These are phyloP conservation scores for Scopus umbretta DNA, from an alignment of 2,113 vertebrate species.

Conservation along the genomic window DNA sequence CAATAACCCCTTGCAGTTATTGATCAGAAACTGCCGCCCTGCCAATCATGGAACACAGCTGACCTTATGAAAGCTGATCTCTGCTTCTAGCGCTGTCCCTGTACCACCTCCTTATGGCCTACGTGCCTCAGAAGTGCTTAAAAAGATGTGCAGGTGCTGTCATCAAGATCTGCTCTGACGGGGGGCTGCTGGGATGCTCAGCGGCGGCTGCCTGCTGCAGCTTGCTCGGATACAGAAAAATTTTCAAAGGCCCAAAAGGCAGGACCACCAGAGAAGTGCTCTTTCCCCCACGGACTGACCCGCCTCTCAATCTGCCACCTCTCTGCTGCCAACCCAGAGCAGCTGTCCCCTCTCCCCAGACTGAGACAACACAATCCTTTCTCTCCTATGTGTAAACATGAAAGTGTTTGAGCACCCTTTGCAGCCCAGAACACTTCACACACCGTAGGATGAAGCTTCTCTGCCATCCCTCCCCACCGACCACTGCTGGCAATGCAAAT, in stretches of 20 bases:
- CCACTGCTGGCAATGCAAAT: no score
- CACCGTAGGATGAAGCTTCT: fast-evolving
- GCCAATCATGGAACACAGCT: conserved; percentile 9
- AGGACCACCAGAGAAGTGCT: background rate
- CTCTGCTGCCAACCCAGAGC: background rate
- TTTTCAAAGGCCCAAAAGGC: background rate
- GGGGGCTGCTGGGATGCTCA: background rate
- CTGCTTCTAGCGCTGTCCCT: background rate
- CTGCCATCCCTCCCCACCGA: background rate
- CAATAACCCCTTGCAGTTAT: conserved; percentile 63
- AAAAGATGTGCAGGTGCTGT: background rate
- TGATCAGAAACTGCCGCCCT: conserved; percentile 33
- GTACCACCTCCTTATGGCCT: background rate
- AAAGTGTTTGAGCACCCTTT: background rate
- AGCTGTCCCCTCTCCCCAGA: background rate
- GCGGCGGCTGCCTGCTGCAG: background rate
- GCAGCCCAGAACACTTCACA: background rate
- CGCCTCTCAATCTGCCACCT: background rate
- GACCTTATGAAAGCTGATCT: conserved; percentile 5
- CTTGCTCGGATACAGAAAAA: background rate
- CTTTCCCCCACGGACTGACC: fast-evolving
- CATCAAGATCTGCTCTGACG: background rate
- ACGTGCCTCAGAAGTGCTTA: background rate
- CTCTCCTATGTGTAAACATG: fast-evolving
- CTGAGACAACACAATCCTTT: background rate